Conservation (phyloP, 30 jellyfish, hydroid and myxozoan species). For the Hydra vulgaris region DNA sequence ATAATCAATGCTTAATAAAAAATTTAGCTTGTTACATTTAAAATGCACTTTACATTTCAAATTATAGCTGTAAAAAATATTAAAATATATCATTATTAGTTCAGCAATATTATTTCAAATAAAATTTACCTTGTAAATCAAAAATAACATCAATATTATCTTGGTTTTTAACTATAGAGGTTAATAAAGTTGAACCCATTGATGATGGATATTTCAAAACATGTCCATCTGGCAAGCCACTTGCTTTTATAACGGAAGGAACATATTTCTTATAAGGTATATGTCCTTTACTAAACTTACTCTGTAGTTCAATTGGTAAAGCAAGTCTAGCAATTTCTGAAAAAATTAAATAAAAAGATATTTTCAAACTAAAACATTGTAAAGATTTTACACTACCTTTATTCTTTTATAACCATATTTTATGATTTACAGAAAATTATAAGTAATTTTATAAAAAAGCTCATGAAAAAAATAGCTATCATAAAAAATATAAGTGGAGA, state of each 20-base stretch:
- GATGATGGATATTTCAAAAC: constrained; percentile 6
- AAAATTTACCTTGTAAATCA: neutral
- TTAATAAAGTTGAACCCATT: neutral
- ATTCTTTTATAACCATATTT: neutral
- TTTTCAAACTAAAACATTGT: neutral
- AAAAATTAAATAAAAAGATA: neutral
- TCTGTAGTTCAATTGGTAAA: constrained; percentile 2
- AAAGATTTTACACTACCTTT: neutral
- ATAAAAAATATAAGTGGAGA: neutral
- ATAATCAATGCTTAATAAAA: neutral
- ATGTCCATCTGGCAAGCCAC: constrained; percentile 8
- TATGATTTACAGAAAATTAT: neutral
- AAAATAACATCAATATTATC: constrained; percentile 1
- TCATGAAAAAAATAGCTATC: neutral
- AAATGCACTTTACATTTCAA: neutral
- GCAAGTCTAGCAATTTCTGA: neutral
- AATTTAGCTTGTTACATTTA: neutral
- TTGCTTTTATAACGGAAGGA: constrained; percentile 12
- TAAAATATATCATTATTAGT: neutral
- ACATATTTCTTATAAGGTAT: constrained; percentile 12
- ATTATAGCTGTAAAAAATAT: neutral
- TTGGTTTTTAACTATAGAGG: neutral
- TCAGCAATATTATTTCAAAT: neutral
- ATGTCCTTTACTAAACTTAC: neutral
- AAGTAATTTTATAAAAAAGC: neutral